phyloP scores from a whole-genome alignment of 2,888 invertebrate genomes.

The Sericinus montela region DNA sequence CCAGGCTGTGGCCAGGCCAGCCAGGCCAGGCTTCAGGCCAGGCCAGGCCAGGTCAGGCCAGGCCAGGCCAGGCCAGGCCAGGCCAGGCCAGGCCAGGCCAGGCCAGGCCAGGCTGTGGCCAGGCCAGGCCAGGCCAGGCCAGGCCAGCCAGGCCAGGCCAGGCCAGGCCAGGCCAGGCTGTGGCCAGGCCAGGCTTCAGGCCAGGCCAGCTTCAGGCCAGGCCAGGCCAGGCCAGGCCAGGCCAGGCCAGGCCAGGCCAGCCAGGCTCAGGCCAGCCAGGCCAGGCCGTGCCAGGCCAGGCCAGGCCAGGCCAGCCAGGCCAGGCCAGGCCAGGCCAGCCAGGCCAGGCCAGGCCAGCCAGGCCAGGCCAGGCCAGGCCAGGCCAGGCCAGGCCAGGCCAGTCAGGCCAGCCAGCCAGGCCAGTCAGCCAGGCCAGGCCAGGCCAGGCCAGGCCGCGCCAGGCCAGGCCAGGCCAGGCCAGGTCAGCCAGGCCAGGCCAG shows the following conservation, averaged over 20 bases:
- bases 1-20: constrained; percentile 27
- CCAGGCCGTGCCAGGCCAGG: constrained; percentile 25
- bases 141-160: constrained; percentile 15
- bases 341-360: constrained; percentile 28
- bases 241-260: not conserved
- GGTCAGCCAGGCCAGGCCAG: constrained; percentile 26
- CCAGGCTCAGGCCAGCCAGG: constrained; percentile 21
- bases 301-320: constrained; percentile 25
- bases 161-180: constrained; percentile 13
- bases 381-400: constrained; percentile 25
- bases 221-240: constrained; percentile 17
- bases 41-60: constrained; percentile 31
- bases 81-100: constrained; percentile 25
- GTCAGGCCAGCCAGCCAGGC: constrained; percentile 16
- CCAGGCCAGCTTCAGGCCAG: constrained; percentile 15
- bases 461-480: constrained; percentile 23
- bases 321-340: constrained; percentile 23
- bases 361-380: constrained; percentile 23
- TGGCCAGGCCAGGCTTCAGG: not conserved
- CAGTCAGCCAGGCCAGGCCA: constrained; percentile 17
- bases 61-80: constrained; percentile 28
- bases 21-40: constrained; percentile 28
- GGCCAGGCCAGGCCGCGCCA: constrained; percentile 18
- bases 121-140: constrained; percentile 21
- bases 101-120: constrained; percentile 11